Evolutionary conservation across 2,888 invertebrate species (phyloP).

Genomic region (Sialis lutaria): DNA sequence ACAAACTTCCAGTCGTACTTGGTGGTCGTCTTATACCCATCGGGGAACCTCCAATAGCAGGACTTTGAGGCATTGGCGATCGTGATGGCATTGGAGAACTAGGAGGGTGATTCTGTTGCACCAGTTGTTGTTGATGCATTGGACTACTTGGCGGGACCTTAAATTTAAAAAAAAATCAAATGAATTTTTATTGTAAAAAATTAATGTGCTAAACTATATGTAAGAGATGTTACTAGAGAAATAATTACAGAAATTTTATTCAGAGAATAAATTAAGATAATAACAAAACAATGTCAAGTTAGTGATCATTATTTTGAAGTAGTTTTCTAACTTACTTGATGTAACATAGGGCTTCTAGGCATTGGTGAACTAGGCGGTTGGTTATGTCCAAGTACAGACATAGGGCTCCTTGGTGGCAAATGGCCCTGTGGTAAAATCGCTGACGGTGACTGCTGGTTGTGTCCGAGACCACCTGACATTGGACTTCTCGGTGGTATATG

Average conservation of each 20-base stretch:
- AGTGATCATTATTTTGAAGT: not conserved
- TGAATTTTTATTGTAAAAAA: too few species aligned
- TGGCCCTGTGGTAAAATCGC: constrained; percentile 12
- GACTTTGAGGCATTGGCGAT: constrained; percentile 30
- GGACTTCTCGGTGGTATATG: constrained; percentile 29
- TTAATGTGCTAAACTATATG: too few species aligned
- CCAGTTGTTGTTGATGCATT: constrained; percentile 27
- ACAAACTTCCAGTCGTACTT: constrained; percentile 28
- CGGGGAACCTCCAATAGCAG: constrained; percentile 29
- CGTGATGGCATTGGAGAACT: constrained; percentile 19
- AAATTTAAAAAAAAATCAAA: constrained; percentile 6
- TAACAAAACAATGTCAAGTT: too few species aligned
- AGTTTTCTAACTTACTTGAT: constrained; percentile 17
- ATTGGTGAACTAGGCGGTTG: constrained; percentile 38
- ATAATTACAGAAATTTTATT: too few species aligned
- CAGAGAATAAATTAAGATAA: too few species aligned
- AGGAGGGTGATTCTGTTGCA: constrained; percentile 22
- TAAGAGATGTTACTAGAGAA: too few species aligned
- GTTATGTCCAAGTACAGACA: constrained; percentile 15
- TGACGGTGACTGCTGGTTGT: constrained; percentile 22
- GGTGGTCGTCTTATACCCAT: constrained; percentile 33
- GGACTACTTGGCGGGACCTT: constrained; percentile 30
- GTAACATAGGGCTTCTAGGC: constrained; percentile 36
- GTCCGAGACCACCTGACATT: constrained; percentile 15
- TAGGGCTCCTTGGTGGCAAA: constrained; percentile 27